These are phyloP conservation scores for Muschampia staudingeri DNA, from an alignment of 2,888 invertebrate genomes.

Conservation along the genomic window DNA sequence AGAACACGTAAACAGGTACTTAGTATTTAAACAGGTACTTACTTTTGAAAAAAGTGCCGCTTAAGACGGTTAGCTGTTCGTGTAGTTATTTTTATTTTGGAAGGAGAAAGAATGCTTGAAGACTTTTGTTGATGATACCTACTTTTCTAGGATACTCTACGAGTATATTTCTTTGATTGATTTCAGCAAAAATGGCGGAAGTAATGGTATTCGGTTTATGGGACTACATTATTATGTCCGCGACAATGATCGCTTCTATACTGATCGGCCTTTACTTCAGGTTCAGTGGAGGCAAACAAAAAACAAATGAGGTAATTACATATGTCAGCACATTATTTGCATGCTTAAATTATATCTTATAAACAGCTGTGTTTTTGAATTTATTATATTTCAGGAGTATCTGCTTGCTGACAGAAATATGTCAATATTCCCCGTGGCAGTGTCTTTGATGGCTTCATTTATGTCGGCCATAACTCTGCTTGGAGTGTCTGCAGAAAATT, in stretches of 20 bases:
- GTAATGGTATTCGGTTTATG: slow-evolving; percentile 90
- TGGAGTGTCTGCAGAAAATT: slow-evolving; percentile 97
- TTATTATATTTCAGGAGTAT: slow-evolving; percentile 93
- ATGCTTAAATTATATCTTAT: background rate
- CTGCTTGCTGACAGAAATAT: slow-evolving; percentile 96
- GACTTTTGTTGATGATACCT: background rate
- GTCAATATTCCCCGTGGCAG: slow-evolving; percentile 95
- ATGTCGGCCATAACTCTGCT: slow-evolving; percentile 98
- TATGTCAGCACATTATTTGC: background rate
- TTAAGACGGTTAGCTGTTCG: too few species aligned
- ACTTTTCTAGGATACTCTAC: too few species aligned
- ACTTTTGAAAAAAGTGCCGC: too few species aligned
- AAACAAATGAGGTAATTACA: slow-evolving; percentile 92
- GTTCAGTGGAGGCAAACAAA: slow-evolving; percentile 96
- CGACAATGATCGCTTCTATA: slow-evolving; percentile 94
- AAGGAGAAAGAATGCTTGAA: background rate
- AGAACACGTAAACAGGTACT: background rate
- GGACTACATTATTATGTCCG: slow-evolving; percentile 95
- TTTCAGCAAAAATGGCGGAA: slow-evolving; percentile 73
- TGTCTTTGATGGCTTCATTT: slow-evolving; percentile 98
- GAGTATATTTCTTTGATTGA: background rate
- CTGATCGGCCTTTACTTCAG: slow-evolving; percentile 96
- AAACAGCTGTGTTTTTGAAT: background rate
- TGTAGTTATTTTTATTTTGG: background rate
- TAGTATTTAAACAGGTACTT: background rate